These are phyloP conservation scores for Caenorhabditis sulstoni DNA, from an alignment of 2,888 invertebrate genomes.

Conservation along the genomic window DNA sequence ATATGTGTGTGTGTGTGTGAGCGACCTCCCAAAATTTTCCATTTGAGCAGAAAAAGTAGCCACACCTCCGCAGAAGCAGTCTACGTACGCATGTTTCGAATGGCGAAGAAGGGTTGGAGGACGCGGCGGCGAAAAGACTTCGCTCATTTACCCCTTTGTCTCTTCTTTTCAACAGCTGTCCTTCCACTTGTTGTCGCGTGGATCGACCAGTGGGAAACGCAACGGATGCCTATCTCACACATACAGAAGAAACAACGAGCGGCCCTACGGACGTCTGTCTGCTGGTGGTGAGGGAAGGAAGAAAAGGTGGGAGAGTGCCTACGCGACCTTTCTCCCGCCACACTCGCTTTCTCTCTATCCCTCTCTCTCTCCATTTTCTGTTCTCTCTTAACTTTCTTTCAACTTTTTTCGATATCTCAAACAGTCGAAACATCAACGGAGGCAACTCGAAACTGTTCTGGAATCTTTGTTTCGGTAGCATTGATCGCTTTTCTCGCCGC, in stretches of 20 bases:
- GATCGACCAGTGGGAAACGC: conserved; percentile 9
- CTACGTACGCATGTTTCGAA: neutral
- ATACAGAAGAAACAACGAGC: conserved; percentile 16
- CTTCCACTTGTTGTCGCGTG: conserved; percentile 22
- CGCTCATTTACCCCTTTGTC: neutral
- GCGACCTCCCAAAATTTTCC: neutral
- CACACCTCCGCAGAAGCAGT: neutral
- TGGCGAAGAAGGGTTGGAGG: too few relatives aligned
- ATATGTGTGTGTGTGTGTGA: neutral
- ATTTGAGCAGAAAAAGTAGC: neutral
- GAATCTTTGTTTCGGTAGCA: conserved; percentile 6
- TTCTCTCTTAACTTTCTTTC: conserved; percentile 1
- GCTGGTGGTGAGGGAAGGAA: neutral
- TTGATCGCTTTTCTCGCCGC: conserved; percentile 10
- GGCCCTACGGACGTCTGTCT: neutral
- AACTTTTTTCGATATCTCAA: neutral
- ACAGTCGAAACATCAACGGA: neutral
- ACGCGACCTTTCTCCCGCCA: conserved; percentile 17
- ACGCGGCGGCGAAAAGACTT: neutral
- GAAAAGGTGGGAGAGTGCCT: neutral
- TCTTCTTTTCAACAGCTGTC: conserved; percentile 30
- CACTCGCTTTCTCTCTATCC: too few relatives aligned
- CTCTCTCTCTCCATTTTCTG: neutral
- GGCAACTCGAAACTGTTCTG: conserved; percentile 6
- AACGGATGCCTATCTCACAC: conserved; percentile 39